phyloP scores from a whole-genome alignment of 2,797 vertebrate species.

The Sebastes minor region DNA sequence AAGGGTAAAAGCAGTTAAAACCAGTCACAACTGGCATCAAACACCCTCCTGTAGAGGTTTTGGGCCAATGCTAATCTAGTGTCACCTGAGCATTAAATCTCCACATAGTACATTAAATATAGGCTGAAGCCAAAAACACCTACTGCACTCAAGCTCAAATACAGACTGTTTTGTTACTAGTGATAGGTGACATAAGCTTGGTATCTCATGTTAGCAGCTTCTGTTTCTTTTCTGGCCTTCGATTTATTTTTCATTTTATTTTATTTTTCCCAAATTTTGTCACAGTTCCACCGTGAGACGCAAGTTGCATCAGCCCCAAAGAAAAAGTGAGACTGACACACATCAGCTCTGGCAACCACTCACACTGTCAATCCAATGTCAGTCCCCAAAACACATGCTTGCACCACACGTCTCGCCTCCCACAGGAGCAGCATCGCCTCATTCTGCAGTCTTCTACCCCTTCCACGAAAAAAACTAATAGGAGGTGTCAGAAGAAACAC shows the following conservation, averaged over 20 bases:
- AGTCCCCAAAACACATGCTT: conserved; percentile 15
- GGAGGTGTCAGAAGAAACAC: conserved; percentile 30
- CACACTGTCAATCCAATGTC: conserved; percentile 25
- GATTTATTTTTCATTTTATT: background rate
- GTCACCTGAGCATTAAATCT: conserved; percentile 8
- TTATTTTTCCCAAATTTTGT: background rate
- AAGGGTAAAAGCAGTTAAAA: background rate
- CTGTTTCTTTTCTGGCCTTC: conserved; percentile 11
- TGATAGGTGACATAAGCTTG: conserved; percentile 7
- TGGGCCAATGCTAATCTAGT: background rate
- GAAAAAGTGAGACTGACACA: conserved; percentile 34
- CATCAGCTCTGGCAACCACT: conserved; percentile 30
- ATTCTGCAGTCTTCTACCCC: background rate
- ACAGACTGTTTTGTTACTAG: background rate
- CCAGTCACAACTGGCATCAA: background rate
- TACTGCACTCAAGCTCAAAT: background rate
- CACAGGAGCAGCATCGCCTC: conserved; percentile 4
- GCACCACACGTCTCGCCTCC: background rate
- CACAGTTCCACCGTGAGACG: conserved; percentile 3
- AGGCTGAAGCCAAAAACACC: conserved; percentile 25
- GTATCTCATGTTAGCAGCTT: too few relatives aligned
- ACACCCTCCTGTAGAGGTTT: background rate
- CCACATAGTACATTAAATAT: background rate
- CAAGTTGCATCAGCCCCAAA: conserved; percentile 24
- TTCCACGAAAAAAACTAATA: background rate